Evolutionary conservation across 64 coral and sea anemone genomes (phyloP), one percentile per base, ranked within the genome.

Genomic region (Cladopsammia gracilis): DNA sequence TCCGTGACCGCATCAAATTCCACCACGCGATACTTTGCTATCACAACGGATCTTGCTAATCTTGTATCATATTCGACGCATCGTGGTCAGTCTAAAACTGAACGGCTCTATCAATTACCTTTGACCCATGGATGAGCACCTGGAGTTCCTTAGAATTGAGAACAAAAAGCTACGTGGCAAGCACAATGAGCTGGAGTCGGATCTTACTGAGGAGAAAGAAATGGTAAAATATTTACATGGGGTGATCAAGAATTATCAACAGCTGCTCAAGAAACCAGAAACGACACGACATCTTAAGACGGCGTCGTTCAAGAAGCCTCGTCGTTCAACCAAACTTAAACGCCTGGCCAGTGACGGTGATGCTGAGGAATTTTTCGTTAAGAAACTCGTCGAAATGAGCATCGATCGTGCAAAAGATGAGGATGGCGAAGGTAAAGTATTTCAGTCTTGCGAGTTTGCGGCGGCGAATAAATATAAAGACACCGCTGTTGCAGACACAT

Each of bases 191-290:
- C 68, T 98, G 26, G 78, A 75, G 56, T 79, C 50, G 25, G 71
- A 90, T 45, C 79, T 98, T 11, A 89, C 52, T 15, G 96, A 98
- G 74, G 96, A 98, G 64, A 77, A 66, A 59, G 96, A 98, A 60
- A 98, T 98, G 96, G 96, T 98, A 0, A 90, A 67, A 62, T 98
- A 98, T 25, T 85, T 98, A 19, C 88, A 94, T 62, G 88, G 96
- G 62, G 96, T 98, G 58, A 98, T 98, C 14, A 98, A 98, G 49
- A 98, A 88, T 76, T 98, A 98, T 74, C 88, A 98, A 83, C 77
- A 86, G 26, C 71, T 98, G 19, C 70, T 98, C 11, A 91, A 60
- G 80, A 91, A 67, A 77, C 88, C 87, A 62, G 53, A 73, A 22
- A 57, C 85, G 51, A 58, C 85, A 58, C 85, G 85, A 58, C 67